Percentiles rank a stretch among this genome's conserved stretches.
Conservation (phyloP, 1,140 invertebrate species). For the Drosophila mauritiana region DNA sequence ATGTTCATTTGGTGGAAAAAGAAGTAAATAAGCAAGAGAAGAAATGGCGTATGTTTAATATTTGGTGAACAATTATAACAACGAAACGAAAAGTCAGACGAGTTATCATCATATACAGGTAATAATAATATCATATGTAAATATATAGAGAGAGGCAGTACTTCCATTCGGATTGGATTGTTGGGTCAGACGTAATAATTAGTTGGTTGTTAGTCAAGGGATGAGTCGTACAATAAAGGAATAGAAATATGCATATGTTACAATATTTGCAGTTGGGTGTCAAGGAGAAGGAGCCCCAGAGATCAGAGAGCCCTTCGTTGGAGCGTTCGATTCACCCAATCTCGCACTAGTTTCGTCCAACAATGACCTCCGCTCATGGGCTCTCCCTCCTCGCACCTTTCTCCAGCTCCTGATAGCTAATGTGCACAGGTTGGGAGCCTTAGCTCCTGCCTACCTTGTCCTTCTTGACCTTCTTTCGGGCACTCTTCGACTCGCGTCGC, state of each 20-base stretch:
- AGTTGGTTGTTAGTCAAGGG: slow-evolving; percentile 25
- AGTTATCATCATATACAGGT: slow-evolving; percentile 73
- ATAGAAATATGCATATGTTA: slow-evolving; percentile 41
- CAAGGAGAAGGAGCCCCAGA: slow-evolving; percentile 34
- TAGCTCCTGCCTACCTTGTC: slow-evolving; percentile 85
- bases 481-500: slow-evolving; percentile 65
- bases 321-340: background rate
- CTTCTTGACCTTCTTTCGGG: slow-evolving; percentile 85
- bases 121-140: slow-evolving; percentile 48
- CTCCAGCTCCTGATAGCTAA: slow-evolving; percentile 14
- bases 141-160: slow-evolving; percentile 50
- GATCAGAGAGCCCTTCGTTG: slow-evolving; percentile 2
- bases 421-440: background rate
- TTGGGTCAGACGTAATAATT: slow-evolving; percentile 39
- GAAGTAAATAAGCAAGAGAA: slow-evolving; percentile 84
- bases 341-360: background rate
- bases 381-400: slow-evolving; percentile 11
- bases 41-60: slow-evolving; percentile 84
- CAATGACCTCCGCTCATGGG: background rate
- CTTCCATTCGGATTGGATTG: slow-evolving; percentile 39
- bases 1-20: slow-evolving; percentile 75
- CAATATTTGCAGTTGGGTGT: slow-evolving; percentile 18
- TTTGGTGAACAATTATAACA: slow-evolving; percentile 79
- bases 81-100: slow-evolving; percentile 71
- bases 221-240: slow-evolving; percentile 46